A percentile compares a stretch with the other conserved stretches of the same genome.
Evolutionary conservation across 2,888 invertebrate genomes (phyloP).

Genomic region (Apodemia zela): DNA sequence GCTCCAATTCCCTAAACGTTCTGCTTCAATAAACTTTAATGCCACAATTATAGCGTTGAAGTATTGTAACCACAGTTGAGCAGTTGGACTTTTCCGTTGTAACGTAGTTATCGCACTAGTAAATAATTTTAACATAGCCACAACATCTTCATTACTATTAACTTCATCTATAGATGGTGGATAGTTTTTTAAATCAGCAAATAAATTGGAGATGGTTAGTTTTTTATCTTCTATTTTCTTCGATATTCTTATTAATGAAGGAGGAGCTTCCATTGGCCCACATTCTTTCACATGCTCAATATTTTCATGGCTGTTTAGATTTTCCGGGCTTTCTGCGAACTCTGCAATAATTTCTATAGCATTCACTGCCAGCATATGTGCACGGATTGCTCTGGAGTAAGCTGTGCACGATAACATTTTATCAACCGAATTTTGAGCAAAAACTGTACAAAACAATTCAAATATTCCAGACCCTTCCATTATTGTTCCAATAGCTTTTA

Average conservation of each 20-base stretch:
- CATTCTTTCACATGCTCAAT: background rate
- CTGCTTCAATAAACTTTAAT: background rate
- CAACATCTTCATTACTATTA: background rate
- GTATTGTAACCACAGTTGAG: background rate
- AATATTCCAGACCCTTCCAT: background rate
- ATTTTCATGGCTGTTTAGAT: no score
- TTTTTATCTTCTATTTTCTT: background rate
- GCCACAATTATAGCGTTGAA: background rate
- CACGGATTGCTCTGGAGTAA: background rate
- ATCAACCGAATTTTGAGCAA: background rate
- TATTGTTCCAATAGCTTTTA: conserved; percentile 2
- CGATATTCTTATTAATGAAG: background rate
- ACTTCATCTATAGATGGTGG: background rate
- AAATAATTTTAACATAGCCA: no score
- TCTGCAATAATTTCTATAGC: background rate
- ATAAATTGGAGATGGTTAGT: background rate
- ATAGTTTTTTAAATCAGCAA: background rate
- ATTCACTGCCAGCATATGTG: background rate
- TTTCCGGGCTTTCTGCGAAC: no score
- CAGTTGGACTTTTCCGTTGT: background rate
- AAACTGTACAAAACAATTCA: conserved; percentile 1
- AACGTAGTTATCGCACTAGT: background rate
- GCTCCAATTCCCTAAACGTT: background rate
- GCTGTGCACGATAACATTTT: background rate
- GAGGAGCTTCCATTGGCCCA: background rate